A percentile compares a stretch with the other conserved stretches of the same genome.
Evolutionary conservation across 2,797 vertebrate species (phyloP).

Genomic region (Cynodonichthys magdalenae): DNA sequence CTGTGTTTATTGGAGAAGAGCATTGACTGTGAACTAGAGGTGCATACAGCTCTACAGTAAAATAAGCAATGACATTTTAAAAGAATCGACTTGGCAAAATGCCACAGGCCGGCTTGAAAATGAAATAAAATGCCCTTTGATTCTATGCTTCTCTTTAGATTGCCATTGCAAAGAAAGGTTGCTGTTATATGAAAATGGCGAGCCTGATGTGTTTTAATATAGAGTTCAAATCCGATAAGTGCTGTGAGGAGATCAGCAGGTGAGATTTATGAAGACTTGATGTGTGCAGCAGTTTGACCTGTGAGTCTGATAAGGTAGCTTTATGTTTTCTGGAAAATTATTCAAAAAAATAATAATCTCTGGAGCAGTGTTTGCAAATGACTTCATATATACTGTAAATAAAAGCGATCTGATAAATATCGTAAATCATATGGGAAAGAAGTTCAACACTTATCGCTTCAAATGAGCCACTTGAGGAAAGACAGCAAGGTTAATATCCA

Average conservation of each 20-base stretch:
- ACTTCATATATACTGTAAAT: no score
- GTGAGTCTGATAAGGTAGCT: slow-evolving; percentile 17
- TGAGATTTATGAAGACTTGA: slow-evolving; percentile 26
- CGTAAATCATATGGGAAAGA: slow-evolving; percentile 17
- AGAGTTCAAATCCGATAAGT: slow-evolving; percentile 6
- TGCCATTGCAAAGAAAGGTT: neutral
- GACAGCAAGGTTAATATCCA: neutral
- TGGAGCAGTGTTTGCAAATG: neutral
- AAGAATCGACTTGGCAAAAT: slow-evolving; percentile 35
- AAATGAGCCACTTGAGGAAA: neutral
- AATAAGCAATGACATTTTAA: slow-evolving; percentile 41
- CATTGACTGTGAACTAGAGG: slow-evolving; percentile 22
- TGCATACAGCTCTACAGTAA: slow-evolving; percentile 15
- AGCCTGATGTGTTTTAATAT: slow-evolving; percentile 12
- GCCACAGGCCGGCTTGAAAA: slow-evolving; percentile 17
- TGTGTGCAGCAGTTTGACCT: slow-evolving; percentile 21
- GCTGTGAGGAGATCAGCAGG: neutral
- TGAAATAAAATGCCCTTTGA: slow-evolving; percentile 27
- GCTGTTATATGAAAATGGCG: slow-evolving; percentile 10
- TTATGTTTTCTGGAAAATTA: slow-evolving; percentile 29
- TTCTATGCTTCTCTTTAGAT: slow-evolving; percentile 10
- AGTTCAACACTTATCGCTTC: slow-evolving; percentile 8
- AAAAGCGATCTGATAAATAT: slow-evolving; percentile 40
- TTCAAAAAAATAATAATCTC: slow-evolving; percentile 27
- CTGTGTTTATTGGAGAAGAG: slow-evolving; percentile 25